These are phyloP conservation scores for Apus apus DNA, from an alignment of 2,113 vertebrate species.

Conservation along the genomic window DNA sequence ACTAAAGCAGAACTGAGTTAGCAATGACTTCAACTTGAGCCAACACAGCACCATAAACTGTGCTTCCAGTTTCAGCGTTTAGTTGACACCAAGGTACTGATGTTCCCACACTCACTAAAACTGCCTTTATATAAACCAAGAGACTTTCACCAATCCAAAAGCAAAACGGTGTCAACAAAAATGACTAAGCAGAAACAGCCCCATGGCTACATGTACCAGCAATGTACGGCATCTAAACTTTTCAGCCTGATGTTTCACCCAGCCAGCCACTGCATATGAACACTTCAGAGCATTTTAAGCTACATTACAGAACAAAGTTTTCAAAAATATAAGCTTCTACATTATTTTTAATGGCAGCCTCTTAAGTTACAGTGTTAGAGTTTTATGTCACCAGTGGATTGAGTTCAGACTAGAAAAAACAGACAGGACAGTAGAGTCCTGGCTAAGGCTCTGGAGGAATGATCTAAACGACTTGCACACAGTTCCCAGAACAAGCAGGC, in stretches of 20 bases:
- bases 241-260: not conserved
- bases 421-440: not conserved
- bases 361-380: not conserved
- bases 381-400: not conserved
- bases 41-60: not conserved
- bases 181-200: conserved; percentile 70
- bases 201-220: conserved; percentile 27
- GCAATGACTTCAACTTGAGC: not conserved
- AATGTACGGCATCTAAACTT: conserved; percentile 34
- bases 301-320: not conserved
- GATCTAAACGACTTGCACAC: not conserved
- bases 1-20: not conserved
- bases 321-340: not conserved
- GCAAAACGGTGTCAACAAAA: conserved; percentile 30
- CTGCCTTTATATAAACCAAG: not conserved
- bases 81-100: not conserved
- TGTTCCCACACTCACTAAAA: conserved; percentile 38
- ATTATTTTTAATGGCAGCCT: not conserved
- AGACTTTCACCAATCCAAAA: conserved; percentile 35
- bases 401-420: not conserved
- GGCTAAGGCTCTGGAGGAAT: not conserved
- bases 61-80: not conserved
- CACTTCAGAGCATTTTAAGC: not conserved
- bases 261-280: not conserved
- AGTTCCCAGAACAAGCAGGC: not conserved